These are phyloP conservation scores for Agrenia bidenticulata DNA, from an alignment of 2,888 invertebrate genomes.

Conservation along the genomic window DNA sequence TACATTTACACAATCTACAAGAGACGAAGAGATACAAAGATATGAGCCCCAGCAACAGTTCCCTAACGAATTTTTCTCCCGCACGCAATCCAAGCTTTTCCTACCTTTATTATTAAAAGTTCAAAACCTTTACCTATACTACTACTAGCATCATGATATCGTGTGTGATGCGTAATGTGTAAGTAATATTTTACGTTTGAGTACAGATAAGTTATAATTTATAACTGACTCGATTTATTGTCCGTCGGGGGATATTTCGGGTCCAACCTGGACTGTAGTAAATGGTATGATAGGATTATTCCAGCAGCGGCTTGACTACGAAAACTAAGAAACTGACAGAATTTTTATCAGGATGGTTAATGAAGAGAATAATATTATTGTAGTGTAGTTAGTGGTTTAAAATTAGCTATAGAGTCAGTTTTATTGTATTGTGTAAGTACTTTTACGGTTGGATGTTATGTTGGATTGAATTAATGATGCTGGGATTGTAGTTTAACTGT, in stretches of 20 bases:
- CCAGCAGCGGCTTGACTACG: too few relatives aligned
- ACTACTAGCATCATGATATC: not conserved
- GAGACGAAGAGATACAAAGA: not conserved
- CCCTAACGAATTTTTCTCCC: conserved; percentile 50
- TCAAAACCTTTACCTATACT: not conserved
- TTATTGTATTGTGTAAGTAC: too few relatives aligned
- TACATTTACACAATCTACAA: not conserved
- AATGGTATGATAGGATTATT: too few relatives aligned
- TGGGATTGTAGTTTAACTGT: too few relatives aligned
- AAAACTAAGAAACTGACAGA: too few relatives aligned
- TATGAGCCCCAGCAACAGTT: conserved; percentile 44
- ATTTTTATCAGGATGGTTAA: too few relatives aligned
- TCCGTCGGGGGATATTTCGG: conserved; percentile 22
- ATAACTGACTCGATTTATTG: conserved; percentile 49
- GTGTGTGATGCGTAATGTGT: not conserved
- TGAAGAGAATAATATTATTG: too few relatives aligned
- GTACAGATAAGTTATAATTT: conserved; percentile 33
- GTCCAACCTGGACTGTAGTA: not conserved
- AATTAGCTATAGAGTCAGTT: too few relatives aligned
- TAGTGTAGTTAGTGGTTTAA: too few relatives aligned
- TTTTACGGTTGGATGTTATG: too few relatives aligned
- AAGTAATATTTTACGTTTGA: not conserved
- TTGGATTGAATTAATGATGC: too few relatives aligned
- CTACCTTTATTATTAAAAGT: not conserved
- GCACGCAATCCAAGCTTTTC: conserved; percentile 47